phyloP scores from a whole-genome alignment of 2,888 invertebrate genomes.

The Glaucopsyche alexis region DNA sequence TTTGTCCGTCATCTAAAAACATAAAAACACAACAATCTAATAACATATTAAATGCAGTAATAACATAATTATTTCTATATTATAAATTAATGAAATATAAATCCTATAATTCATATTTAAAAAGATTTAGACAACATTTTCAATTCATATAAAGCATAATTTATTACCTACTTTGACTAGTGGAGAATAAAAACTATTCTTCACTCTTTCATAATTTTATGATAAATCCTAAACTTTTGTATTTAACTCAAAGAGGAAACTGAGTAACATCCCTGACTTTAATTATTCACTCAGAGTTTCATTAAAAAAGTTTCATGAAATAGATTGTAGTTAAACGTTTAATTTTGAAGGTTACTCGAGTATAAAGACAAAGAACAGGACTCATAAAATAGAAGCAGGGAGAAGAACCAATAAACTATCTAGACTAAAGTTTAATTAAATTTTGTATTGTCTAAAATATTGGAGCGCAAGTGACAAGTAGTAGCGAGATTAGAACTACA shows the following conservation, averaged over 20 bases:
- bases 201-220: conserved; percentile 3
- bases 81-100: no score
- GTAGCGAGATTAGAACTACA: conserved; percentile 26
- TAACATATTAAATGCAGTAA: no score
- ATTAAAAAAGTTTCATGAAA: conserved; percentile 28
- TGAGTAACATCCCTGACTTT: conserved; percentile 8
- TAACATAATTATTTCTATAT: no score
- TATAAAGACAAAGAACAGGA: conserved; percentile 48
- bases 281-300: conserved; percentile 24
- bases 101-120: no score
- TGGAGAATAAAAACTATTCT: neutral
- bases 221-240: conserved; percentile 9
- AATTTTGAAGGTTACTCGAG: conserved; percentile 33
- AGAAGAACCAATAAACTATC: conserved; percentile 68
- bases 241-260: conserved; percentile 7
- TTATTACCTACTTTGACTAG: neutral
- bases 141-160: neutral
- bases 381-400: conserved; percentile 57
- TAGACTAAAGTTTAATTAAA: conserved; percentile 72
- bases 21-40: no score
- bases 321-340: conserved; percentile 26
- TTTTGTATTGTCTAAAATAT: conserved; percentile 70
- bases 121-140: no score
- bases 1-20: no score
- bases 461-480: conserved; percentile 42